Conservation (phyloP, 2,888 invertebrate species). For the Caenorhabditis sp. region DNA sequence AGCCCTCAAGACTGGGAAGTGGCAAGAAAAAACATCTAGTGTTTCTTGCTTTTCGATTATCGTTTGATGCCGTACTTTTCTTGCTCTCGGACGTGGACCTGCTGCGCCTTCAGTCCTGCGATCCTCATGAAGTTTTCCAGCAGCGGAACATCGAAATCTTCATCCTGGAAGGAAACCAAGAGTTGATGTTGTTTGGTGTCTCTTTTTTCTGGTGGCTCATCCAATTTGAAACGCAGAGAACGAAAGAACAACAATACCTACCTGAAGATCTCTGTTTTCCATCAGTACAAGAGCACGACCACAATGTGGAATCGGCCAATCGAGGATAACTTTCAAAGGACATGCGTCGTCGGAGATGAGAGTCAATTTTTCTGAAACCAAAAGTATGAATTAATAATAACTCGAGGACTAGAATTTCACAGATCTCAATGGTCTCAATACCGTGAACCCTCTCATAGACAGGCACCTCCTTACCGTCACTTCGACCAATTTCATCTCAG, state of each 20-base stretch:
- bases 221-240: conserved; percentile 17
- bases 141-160: conserved; percentile 86
- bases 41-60: too few species aligned
- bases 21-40: too few species aligned
- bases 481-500: too few species aligned
- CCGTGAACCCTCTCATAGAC: too few species aligned
- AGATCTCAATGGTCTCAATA: background rate
- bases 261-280: conserved; percentile 86
- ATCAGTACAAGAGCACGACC: conserved; percentile 85
- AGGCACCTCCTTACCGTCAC: too few species aligned
- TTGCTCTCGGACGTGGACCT: conserved; percentile 85
- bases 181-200: conserved; percentile 50
- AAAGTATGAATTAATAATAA: background rate
- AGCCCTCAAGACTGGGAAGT: too few species aligned
- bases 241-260: conserved; percentile 71
- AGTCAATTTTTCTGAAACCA: conserved; percentile 84
- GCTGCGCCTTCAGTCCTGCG: conserved; percentile 85
- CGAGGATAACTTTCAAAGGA: conserved; percentile 85
- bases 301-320: conserved; percentile 84
- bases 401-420: background rate
- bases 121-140: conserved; percentile 86
- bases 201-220: background rate
- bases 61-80: too few species aligned
- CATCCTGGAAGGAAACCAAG: conserved; percentile 84
- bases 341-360: conserved; percentile 85